Percentiles rank a stretch among this genome's conserved stretches.
Conservation (phyloP, 2,113 vertebrate species). For the Tychaedon coryphoeus region DNA sequence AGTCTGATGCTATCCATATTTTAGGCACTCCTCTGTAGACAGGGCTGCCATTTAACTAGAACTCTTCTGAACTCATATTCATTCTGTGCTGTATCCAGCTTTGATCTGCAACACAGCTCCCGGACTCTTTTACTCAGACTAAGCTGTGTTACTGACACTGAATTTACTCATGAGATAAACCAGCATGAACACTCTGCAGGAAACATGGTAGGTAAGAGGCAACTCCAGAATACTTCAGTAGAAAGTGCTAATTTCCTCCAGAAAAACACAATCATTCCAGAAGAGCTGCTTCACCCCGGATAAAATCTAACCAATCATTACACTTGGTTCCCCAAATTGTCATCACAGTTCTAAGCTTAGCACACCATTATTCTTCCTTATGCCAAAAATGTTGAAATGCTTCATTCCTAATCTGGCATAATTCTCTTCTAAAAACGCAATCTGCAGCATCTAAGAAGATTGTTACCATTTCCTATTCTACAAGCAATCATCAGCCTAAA, state of each 20-base stretch:
- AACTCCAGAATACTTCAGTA: neutral
- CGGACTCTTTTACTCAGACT: neutral
- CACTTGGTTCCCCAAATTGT: neutral
- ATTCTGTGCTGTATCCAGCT: neutral
- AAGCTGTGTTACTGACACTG: neutral
- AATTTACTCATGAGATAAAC: neutral
- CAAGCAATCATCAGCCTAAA: conserved; percentile 13
- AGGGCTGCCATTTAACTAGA: neutral
- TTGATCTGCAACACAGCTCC: neutral
- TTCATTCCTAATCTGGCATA: neutral
- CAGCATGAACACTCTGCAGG: neutral
- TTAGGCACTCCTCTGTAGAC: neutral
- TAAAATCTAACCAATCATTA: neutral
- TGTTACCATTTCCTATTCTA: neutral
- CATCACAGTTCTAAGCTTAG: neutral
- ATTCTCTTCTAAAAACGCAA: conserved; percentile 6
- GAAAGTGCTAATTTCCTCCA: neutral
- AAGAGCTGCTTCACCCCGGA: neutral
- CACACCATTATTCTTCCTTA: neutral
- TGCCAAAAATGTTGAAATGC: neutral
- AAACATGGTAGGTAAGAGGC: neutral
- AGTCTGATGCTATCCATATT: neutral
- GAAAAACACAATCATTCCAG: neutral
- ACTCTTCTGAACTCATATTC: neutral
- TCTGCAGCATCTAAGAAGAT: neutral